Evolutionary conservation across 2,113 vertebrate species (phyloP), one percentile per base, ranked within the genome.

Genomic region (Danionella cerebrum): DNA sequence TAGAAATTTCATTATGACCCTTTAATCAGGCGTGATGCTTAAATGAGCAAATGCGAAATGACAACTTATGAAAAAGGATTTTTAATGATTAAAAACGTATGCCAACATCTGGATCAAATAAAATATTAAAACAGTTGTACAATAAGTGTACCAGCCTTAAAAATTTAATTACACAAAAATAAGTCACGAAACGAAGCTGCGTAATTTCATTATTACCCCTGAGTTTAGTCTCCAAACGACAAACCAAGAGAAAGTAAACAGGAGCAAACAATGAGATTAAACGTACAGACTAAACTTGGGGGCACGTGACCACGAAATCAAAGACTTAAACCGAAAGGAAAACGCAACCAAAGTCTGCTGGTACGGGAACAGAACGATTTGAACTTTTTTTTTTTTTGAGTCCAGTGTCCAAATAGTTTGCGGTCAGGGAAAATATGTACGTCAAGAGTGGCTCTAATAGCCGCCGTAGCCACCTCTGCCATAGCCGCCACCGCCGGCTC

Each of bases 401-500:
- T 60, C 57, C 57, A 60, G 57, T 31, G 57, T 60, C 55, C 55
- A 59, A 41, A 41, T 24, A 18, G n/a, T 59, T 59, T 27, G 14
- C 55, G 16, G 27, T 24, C 19, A 22, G 22, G 2, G 2, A 3
- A 3, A n/a, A 13, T 5, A 1, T 4, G 11, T n/a, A 50, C 3
- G 5, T 33, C 59, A 24, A 35, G 31, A 47, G 27, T 22, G 41
- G 24, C 13, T 57, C 65, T 67, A 79, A 64, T 74, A 79, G 9
- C 65, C 71, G 7, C 75, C 69, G 14, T 67, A 72, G 18, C 42
- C 54, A 0, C 35, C 55, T 2, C 53, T 12, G 1, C 54, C 54
- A 2, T 63, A 65, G 18, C 22, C 53, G 10, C 57, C 86, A 1
- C 89, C 90, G 18, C 89, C 89, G 36, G 87, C 89, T 35, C 90